Evolutionary conservation across 2,888 invertebrate species (phyloP).

Genomic region (Leptura quadrifasciata): DNA sequence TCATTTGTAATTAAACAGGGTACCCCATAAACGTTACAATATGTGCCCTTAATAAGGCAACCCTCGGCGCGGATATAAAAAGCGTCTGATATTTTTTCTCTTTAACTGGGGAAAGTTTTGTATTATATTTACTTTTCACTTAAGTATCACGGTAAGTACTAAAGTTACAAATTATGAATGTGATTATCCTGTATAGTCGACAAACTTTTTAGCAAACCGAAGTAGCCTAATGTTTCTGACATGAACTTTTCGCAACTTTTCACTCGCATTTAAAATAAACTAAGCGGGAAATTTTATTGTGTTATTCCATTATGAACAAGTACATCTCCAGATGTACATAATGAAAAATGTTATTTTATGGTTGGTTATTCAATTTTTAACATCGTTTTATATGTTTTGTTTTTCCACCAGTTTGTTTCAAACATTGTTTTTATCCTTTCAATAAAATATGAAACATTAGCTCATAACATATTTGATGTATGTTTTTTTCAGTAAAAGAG

Average conservation of each 20-base stretch:
- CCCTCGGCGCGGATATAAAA: not conserved
- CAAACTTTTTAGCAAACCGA: not conserved
- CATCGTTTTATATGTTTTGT: too few relatives aligned
- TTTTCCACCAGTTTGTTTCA: too few relatives aligned
- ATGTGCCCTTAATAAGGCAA: not conserved
- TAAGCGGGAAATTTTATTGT: conserved; percentile 15
- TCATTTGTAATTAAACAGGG: too few relatives aligned
- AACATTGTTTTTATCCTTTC: too few relatives aligned
- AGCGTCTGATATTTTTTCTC: not conserved
- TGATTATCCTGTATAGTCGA: not conserved
- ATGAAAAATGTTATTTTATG: not conserved
- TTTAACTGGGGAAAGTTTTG: not conserved
- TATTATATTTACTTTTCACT: not conserved
- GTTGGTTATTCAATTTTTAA: too few relatives aligned
- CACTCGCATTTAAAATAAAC: conserved; percentile 13
- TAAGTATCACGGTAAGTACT: not conserved
- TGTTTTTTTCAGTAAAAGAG: too few relatives aligned
- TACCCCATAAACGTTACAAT: too few relatives aligned
- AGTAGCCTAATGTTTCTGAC: conserved; percentile 9
- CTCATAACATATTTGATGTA: too few relatives aligned
- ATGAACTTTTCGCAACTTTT: not conserved
- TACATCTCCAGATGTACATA: not conserved
- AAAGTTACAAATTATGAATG: not conserved
- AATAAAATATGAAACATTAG: too few relatives aligned
- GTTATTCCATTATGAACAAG: conserved; percentile 2